Conservation (phyloP, 2,113 vertebrate species). For the Platycercus adscitus region DNA sequence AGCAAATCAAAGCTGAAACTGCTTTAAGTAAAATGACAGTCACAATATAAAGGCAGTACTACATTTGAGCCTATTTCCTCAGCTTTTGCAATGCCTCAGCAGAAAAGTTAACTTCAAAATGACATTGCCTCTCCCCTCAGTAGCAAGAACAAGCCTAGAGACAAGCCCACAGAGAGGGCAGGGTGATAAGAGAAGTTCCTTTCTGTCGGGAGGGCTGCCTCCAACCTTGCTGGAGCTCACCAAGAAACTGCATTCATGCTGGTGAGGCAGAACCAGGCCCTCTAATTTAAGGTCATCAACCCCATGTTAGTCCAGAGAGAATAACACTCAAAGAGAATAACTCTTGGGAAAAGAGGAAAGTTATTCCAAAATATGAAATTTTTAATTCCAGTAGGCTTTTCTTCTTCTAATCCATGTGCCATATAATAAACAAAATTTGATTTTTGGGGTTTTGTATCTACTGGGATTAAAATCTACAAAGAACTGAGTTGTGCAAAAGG, state of each 20-base stretch:
- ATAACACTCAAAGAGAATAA: background rate
- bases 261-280: background rate
- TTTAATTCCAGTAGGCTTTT: background rate
- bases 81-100: background rate
- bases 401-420: background rate
- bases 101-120: background rate
- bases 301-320: background rate
- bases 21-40: slow-evolving; percentile 15
- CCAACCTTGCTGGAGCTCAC: rapidly evolving
- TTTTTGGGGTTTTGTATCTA: rapidly evolving
- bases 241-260: background rate
- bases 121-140: background rate
- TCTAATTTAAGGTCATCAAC: background rate
- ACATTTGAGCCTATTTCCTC: background rate
- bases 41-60: background rate
- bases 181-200: background rate
- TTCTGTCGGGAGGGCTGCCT: background rate
- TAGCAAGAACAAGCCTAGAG: background rate
- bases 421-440: background rate
- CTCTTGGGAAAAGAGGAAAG: background rate
- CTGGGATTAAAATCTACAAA: background rate
- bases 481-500: background rate
- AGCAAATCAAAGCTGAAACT: slow-evolving; percentile 30
- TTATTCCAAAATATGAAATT: background rate
- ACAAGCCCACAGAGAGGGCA: background rate